Evolutionary conservation across 2,113 vertebrate genomes (phyloP).

Genomic region (Mobula hypostoma): DNA sequence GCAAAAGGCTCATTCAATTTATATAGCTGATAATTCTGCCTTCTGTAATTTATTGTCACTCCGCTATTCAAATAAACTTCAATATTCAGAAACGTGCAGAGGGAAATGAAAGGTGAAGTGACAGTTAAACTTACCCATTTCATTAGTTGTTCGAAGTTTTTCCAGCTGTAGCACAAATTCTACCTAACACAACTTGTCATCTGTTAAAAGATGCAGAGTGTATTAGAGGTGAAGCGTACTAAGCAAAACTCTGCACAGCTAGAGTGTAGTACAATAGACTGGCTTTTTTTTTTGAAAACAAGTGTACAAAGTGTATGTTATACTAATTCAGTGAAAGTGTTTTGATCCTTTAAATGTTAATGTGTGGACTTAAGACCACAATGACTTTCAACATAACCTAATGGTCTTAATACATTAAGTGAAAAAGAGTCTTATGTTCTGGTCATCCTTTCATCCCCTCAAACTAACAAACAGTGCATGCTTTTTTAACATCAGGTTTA

Average conservation of each 20-base stretch:
- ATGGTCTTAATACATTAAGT: slow-evolving; percentile 19
- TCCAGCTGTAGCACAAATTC: background rate
- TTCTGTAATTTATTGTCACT: background rate
- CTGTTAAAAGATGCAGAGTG: background rate
- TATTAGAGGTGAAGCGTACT: background rate
- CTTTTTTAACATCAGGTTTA: slow-evolving; percentile 2
- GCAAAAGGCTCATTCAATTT: background rate
- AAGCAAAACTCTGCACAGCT: background rate
- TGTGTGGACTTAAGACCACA: background rate
- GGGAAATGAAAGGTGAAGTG: background rate
- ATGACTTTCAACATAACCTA: background rate
- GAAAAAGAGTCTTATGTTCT: background rate
- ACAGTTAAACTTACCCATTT: background rate
- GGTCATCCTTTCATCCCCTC: background rate
- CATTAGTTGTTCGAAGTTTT: background rate
- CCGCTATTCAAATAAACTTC: background rate
- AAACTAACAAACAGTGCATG: slow-evolving; percentile 20
- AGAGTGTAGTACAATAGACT: background rate
- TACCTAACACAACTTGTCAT: background rate
- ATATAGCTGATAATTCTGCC: background rate
- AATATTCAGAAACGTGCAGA: background rate
- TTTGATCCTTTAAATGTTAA: background rate
- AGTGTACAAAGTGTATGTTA: background rate
- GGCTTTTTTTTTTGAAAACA: background rate
- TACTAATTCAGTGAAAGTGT: slow-evolving; percentile 20